phyloP scores from a whole-genome alignment of 1,140 invertebrate species.

The Drosophila ironensis region DNA sequence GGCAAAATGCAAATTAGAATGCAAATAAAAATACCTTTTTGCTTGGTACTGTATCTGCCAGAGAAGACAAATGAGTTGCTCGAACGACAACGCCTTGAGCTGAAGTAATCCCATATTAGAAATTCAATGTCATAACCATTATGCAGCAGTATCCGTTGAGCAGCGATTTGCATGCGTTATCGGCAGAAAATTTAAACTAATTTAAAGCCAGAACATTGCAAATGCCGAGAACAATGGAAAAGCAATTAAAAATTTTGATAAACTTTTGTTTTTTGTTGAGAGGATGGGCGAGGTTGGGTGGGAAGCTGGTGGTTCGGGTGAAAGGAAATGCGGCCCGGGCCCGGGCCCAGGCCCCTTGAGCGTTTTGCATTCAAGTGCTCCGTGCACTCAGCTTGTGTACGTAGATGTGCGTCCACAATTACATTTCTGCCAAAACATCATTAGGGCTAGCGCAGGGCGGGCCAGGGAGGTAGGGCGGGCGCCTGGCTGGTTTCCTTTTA shows the following conservation, averaged over 20 bases:
- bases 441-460: conserved; percentile 16
- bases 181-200: conserved; percentile 39
- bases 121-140: conserved; percentile 42
- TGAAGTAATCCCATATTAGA: conserved; percentile 1
- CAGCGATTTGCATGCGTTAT: conserved; percentile 32
- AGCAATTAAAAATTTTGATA: conserved; percentile 67
- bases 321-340: conserved; percentile 4
- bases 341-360: conserved; percentile 34
- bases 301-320: not conserved
- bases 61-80: conserved; percentile 17
- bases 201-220: conserved; percentile 30
- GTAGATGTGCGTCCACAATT: conserved; percentile 25
- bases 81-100: conserved; percentile 2
- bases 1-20: conserved; percentile 19
- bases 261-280: conserved; percentile 30
- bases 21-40: conserved; percentile 11
- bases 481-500: conserved; percentile 15
- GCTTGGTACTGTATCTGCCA: not conserved
- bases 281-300: conserved; percentile 1
- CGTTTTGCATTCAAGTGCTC: conserved; percentile 50
- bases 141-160: conserved; percentile 9
- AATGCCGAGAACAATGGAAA: conserved; percentile 51
- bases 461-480: not conserved
- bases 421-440: conserved; percentile 51
- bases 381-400: conserved; percentile 28